Evolutionary conservation across 1,140 invertebrate species (phyloP).

Genomic region (Lepeophtheirus salmonis): DNA sequence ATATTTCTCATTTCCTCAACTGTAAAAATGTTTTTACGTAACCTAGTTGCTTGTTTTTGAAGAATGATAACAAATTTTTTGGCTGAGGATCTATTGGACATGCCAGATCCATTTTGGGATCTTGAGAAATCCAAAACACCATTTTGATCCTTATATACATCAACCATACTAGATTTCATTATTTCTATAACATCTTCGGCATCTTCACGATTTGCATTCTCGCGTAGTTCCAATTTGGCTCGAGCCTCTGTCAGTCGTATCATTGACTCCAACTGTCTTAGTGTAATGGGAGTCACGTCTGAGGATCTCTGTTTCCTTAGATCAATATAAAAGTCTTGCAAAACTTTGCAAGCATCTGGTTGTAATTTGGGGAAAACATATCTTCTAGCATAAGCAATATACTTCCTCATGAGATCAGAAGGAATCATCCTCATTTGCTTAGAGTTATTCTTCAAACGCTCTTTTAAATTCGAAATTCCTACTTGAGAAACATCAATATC

Average conservation of each 20-base stretch:
- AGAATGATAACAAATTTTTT: constrained; percentile 53
- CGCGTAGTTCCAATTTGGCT: constrained; percentile 60
- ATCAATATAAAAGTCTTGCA: constrained; percentile 64
- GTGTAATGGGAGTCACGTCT: constrained; percentile 51
- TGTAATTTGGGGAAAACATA: constrained; percentile 63
- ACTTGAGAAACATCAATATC: neutral
- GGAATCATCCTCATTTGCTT: constrained; percentile 51
- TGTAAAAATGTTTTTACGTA: constrained; percentile 48
- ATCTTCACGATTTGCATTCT: constrained; percentile 53
- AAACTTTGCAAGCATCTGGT: constrained; percentile 41
- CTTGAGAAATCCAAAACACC: constrained; percentile 44
- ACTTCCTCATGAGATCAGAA: constrained; percentile 55
- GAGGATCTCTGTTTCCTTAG: constrained; percentile 42
- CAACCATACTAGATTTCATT: constrained; percentile 55
- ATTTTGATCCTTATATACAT: constrained; percentile 49
- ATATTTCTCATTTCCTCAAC: constrained; percentile 52
- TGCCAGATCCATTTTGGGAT: constrained; percentile 49
- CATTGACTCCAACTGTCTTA: constrained; percentile 65
- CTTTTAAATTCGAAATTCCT: neutral
- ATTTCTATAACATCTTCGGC: constrained; percentile 69
- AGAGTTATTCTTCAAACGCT: neutral
- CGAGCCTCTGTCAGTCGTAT: constrained; percentile 65
- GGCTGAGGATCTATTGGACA: constrained; percentile 38
- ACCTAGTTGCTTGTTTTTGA: constrained; percentile 38
- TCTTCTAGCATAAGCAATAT: constrained; percentile 71